Percentiles rank a stretch among this genome's conserved stretches.
These are phyloP conservation scores for Leptinotarsa texana DNA, from an alignment of 1,140 invertebrate genomes.

Conservation along the genomic window DNA sequence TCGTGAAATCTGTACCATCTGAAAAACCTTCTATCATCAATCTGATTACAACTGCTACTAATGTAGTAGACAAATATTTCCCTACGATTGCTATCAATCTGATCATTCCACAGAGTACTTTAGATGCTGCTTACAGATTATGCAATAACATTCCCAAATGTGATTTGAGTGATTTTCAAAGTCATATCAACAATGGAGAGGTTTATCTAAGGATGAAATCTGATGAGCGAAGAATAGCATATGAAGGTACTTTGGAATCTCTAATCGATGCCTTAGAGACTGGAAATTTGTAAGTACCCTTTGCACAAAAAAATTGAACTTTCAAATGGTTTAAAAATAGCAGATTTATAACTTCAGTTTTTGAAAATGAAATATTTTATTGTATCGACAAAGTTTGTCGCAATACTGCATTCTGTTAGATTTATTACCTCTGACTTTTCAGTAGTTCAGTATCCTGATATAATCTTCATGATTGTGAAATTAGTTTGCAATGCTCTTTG, in stretches of 20 bases:
- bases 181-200: slow-evolving; percentile 56
- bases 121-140: slow-evolving; percentile 59
- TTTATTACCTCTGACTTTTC: no score
- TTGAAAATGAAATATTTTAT: no score
- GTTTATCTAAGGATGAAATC: slow-evolving; percentile 55
- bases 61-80: slow-evolving; percentile 58
- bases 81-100: slow-evolving; percentile 64
- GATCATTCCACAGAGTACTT: slow-evolving; percentile 60
- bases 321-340: no score
- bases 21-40: slow-evolving; percentile 81
- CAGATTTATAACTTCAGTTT: no score
- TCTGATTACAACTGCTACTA: slow-evolving; percentile 68
- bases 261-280: slow-evolving; percentile 67
- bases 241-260: slow-evolving; percentile 65
- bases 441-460: no score
- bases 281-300: slow-evolving; percentile 69
- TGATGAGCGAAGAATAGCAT: slow-evolving; percentile 60
- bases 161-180: slow-evolving; percentile 49
- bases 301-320: no score
- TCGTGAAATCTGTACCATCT: slow-evolving; percentile 73
- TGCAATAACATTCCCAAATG: slow-evolving; percentile 52
- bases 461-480: no score
- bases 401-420: no score
- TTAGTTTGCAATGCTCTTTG: no score
- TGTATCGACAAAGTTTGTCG: no score